Evolutionary conservation across 2,113 vertebrate species (phyloP), one percentile per base, ranked within the genome.

Genomic region (Chamaea fasciata): DNA sequence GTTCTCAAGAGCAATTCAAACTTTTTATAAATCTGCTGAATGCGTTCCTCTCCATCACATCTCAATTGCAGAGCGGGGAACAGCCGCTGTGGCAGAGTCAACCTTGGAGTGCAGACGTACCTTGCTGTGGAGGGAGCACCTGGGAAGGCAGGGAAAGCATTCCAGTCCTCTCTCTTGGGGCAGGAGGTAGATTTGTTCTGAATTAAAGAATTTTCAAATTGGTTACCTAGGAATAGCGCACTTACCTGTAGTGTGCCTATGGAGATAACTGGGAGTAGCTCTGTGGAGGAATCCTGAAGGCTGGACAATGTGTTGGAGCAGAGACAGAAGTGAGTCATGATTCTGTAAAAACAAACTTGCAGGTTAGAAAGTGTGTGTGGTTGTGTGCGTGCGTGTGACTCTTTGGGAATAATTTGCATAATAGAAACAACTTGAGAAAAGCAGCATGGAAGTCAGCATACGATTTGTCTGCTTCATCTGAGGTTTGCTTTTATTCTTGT

Each of bases 401-500:
- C 17, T 1, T 55, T 89, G 39, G 64, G 60, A 92, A 41, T 87
- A 55, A 94, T 92, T 55, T 92, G 69, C 76, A 70, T 89, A 77
- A 77, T 27, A 75, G 53, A 87, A 94, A 91, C 78, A 87, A 71
- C 41, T 80, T 68, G 83, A 71, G 91, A 35, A 70, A 94, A 80
- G 63, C 46, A 63, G 33, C 1, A 2, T 71, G 31, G 53, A 90
- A 76, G 70, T 65, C 73, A 63, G 42, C 27, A 15, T 77, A 31
- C 12, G 0, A 86, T 93, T 87, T 90, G 55, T 86, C 31, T 86
- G 42, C 59, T 78, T 89, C 73, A 6, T 92, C 79, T 62, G 67
- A 42, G 44, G 42, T 67, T 79, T 90, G 31, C 83, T 93, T 94
- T 96, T 93, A 68, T 88, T 86, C 71, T 37, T 70, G 79, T 92